Percentiles rank a stretch among this genome's conserved stretches.
Conservation (phyloP, 2,888 invertebrate genomes). For the Ophioninae sp. region DNA sequence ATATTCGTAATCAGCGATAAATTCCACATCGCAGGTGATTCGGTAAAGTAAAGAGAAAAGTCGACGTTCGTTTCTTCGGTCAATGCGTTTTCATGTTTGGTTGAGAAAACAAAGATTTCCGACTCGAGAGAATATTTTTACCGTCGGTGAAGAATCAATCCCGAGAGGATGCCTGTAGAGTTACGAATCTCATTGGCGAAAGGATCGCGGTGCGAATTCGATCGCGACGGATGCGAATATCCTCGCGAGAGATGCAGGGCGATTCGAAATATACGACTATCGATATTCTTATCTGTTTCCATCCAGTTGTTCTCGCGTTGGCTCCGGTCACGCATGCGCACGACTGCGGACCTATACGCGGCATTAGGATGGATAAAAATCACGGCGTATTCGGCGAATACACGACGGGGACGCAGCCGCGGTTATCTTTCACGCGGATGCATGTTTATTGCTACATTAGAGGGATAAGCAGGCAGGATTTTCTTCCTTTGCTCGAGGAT, state of each 20-base stretch:
- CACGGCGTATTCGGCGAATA: slow-evolving; percentile 51
- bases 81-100: too few species aligned
- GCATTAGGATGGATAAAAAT: slow-evolving; percentile 13
- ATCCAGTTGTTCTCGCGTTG: neutral
- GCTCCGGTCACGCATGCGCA: neutral
- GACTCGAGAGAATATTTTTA: too few species aligned
- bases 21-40: slow-evolving; percentile 2
- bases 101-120: too few species aligned
- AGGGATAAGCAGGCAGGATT: slow-evolving; percentile 70
- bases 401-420: slow-evolving; percentile 36
- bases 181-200: too few species aligned
- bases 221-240: slow-evolving; percentile 15
- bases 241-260: neutral
- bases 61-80: too few species aligned
- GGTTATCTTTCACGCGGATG: slow-evolving; percentile 71
- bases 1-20: too few species aligned
- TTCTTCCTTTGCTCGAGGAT: slow-evolving; percentile 73
- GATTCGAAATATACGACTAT: neutral
- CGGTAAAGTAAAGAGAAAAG: neutral
- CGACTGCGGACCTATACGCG: neutral
- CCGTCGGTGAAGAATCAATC: too few species aligned
- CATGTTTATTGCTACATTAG: slow-evolving; percentile 77
- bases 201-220: neutral
- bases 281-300: neutral
- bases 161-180: too few species aligned